These are phyloP conservation scores for Oligia fasciuncula DNA, from an alignment of 2,888 invertebrate genomes.

Conservation along the genomic window DNA sequence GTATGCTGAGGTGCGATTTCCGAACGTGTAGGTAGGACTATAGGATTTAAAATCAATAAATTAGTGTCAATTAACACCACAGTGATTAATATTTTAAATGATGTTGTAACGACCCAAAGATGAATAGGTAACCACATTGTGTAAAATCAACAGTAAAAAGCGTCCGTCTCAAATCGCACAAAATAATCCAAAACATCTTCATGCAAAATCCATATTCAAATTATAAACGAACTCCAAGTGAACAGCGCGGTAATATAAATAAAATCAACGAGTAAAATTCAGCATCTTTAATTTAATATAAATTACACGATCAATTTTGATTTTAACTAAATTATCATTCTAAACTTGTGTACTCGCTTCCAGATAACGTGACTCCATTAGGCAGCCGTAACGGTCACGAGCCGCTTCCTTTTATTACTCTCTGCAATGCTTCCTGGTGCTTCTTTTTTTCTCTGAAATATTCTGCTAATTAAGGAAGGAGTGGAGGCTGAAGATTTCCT, in stretches of 20 bases:
- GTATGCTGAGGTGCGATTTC: background rate
- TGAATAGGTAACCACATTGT: too few relatives aligned
- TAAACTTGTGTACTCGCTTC: conserved; percentile 74
- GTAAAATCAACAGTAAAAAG: conserved; percentile 1
- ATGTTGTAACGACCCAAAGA: background rate
- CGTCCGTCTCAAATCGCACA: conserved; percentile 26
- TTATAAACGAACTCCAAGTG: conserved; percentile 46
- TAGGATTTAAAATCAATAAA: background rate
- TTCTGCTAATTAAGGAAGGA: conserved; percentile 88
- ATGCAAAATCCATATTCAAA: conserved; percentile 59
- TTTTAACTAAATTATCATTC: conserved; percentile 70
- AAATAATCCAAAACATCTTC: conserved; percentile 45
- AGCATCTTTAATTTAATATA: conserved; percentile 60
- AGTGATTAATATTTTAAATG: background rate
- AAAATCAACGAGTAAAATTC: conserved; percentile 58
- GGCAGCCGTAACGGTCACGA: conserved; percentile 81
- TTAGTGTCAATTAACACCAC: too few relatives aligned
- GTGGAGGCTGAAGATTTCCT: conserved; percentile 87
- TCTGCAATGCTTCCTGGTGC: conserved; percentile 83
- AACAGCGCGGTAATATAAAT: conserved; percentile 52
- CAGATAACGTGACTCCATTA: conserved; percentile 81
- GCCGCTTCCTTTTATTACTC: conserved; percentile 83
- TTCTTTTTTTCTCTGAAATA: conserved; percentile 85
- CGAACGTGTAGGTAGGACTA: background rate
- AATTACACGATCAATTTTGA: conserved; percentile 65